A percentile compares a stretch with the other conserved stretches of the same genome.
Evolutionary conservation across 2,113 vertebrate species (phyloP).

Genomic region (Coturnix japonica): DNA sequence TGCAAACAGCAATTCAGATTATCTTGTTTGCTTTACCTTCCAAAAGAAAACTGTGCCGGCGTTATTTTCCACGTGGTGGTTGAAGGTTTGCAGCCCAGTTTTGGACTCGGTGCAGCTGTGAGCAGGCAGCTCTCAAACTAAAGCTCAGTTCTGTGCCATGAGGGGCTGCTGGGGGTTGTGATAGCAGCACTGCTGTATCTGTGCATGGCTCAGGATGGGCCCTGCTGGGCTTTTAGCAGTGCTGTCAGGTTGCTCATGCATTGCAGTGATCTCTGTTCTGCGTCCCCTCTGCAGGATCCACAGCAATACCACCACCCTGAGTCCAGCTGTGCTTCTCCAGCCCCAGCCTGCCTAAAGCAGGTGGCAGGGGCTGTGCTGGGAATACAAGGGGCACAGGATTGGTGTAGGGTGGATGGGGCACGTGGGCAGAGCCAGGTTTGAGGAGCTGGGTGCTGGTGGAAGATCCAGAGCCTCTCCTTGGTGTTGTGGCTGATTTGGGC

Average conservation of each 20-base stretch:
- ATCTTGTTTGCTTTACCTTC: constrained; percentile 20
- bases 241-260: not conserved
- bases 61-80: not conserved
- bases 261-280: not conserved
- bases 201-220: not conserved
- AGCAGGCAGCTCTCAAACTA: not conserved
- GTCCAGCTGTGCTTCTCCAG: not conserved
- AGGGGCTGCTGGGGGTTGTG: not conserved
- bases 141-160: fast-evolving
- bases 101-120: not conserved
- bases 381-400: not conserved
- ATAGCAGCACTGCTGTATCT: not conserved
- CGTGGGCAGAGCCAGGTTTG: not conserved
- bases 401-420: not conserved
- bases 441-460: not conserved
- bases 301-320: not conserved
- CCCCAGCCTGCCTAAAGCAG: not conserved
- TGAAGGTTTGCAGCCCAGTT: not conserved
- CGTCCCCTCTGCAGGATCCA: fast-evolving
- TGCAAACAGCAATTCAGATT: not conserved
- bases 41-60: not conserved
- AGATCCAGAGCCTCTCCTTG: not conserved
- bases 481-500: not conserved
- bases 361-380: not conserved
- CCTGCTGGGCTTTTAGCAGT: not conserved